These are phyloP conservation scores for Steinernema khuongi DNA, from an alignment of 1,140 invertebrate genomes.

Conservation along the genomic window DNA sequence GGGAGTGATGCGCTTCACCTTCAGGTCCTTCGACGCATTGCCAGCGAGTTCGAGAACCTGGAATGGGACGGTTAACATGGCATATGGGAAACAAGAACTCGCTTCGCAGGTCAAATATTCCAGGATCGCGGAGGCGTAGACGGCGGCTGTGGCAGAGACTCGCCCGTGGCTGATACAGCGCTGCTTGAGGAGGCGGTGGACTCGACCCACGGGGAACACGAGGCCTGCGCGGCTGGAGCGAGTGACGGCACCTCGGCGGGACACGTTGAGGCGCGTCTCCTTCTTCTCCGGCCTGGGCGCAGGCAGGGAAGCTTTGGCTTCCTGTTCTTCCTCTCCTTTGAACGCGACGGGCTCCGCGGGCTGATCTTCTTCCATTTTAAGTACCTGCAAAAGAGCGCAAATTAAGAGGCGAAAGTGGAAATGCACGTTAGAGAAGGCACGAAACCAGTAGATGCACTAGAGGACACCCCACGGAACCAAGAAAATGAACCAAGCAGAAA, in stretches of 20 bases:
- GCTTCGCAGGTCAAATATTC: conserved; percentile 97
- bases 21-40: conserved; percentile 97
- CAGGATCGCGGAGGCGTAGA: conserved; percentile 96
- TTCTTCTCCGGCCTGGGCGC: neutral
- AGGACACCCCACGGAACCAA: too few species aligned
- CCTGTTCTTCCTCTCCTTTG: neutral
- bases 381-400: too few species aligned
- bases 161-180: conserved; percentile 95
- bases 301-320: neutral
- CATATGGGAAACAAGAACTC: conserved; percentile 77
- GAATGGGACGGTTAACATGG: conserved; percentile 26
- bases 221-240: conserved; percentile 92
- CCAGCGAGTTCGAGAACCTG: conserved; percentile 81
- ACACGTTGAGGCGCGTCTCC: neutral
- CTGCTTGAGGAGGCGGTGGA: conserved; percentile 96
- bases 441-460: too few species aligned
- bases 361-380: too few species aligned
- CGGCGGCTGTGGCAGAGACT: conserved; percentile 95
- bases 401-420: too few species aligned
- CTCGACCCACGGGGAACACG: conserved; percentile 98
- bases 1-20: conserved; percentile 98
- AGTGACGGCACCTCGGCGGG: conserved; percentile 72
- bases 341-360: neutral
- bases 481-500: too few species aligned
- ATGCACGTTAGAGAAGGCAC: too few species aligned